phyloP scores from a whole-genome alignment of 2,797 vertebrate genomes.

The Malacoctenus gilli region DNA sequence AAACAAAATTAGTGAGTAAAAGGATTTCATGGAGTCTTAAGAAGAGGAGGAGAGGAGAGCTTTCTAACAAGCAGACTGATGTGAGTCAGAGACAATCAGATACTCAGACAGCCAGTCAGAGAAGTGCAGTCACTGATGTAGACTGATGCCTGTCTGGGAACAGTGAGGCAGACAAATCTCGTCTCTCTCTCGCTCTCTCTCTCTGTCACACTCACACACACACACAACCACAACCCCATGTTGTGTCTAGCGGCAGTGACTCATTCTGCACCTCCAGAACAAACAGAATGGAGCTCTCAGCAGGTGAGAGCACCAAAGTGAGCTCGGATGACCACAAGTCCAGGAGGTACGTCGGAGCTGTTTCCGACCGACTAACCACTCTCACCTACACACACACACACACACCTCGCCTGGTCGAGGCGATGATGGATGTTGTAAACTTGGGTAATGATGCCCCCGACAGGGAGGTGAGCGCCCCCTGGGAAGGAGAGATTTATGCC shows the following conservation, averaged over 20 bases:
- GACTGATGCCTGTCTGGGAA: constrained; percentile 56
- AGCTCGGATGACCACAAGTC: constrained; percentile 9
- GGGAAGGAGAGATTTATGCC: no score
- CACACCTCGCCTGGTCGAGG: no score
- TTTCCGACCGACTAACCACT: no score
- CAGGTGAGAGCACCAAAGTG: constrained; percentile 47
- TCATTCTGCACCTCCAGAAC: constrained; percentile 44
- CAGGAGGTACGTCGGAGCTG: constrained; percentile 23
- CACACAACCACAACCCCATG: constrained; percentile 15
- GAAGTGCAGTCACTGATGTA: constrained; percentile 54
- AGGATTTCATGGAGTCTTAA: no score
- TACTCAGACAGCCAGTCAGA: constrained; percentile 65
- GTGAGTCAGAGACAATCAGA: constrained; percentile 68
- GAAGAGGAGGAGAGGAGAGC: neutral
- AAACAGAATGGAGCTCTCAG: constrained; percentile 54
- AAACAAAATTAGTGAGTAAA: no score
- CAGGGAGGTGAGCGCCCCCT: no score
- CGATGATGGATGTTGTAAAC: no score
- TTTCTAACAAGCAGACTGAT: constrained; percentile 28
- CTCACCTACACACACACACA: constrained; percentile 6
- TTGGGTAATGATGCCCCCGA: no score
- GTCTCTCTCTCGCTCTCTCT: constrained; percentile 19
- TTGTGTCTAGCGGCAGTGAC: constrained; percentile 48
- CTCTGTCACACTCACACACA: constrained; percentile 20
- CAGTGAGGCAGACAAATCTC: constrained; percentile 29